Percentiles rank a stretch among this genome's conserved stretches.
These are phyloP conservation scores for Scarus forsteni DNA, from an alignment of 2,797 vertebrate genomes.

Conservation along the genomic window DNA sequence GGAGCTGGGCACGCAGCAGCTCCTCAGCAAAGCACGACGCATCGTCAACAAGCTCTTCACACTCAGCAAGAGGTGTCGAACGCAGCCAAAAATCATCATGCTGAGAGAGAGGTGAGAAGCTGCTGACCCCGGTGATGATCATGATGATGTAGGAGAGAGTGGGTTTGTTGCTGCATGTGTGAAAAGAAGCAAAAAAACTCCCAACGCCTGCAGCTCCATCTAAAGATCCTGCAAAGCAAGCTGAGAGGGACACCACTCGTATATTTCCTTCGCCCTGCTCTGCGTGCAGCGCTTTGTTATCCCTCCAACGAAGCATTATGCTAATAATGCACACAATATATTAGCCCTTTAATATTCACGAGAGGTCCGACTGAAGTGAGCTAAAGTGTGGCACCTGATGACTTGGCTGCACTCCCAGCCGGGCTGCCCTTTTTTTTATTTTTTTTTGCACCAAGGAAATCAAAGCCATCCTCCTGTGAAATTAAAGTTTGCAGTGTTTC, in stretches of 20 bases:
- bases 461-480: slow-evolving; percentile 76
- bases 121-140: slow-evolving; percentile 45
- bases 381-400: slow-evolving; percentile 71
- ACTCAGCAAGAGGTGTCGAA: slow-evolving; percentile 95
- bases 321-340: slow-evolving; percentile 66
- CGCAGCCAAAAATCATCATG: slow-evolving; percentile 90
- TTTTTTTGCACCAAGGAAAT: slow-evolving; percentile 60
- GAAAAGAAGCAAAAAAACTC: slow-evolving; percentile 38
- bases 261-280: slow-evolving; percentile 46
- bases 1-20: slow-evolving; percentile 90
- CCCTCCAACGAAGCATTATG: slow-evolving; percentile 69
- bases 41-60: slow-evolving; percentile 94
- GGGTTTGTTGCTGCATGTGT: slow-evolving; percentile 1
- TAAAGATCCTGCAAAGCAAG: slow-evolving; percentile 44
- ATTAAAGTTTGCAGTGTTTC: slow-evolving; percentile 69
- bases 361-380: slow-evolving; percentile 52
- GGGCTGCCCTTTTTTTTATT: slow-evolving; percentile 20
- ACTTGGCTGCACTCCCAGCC: slow-evolving; percentile 71
- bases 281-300: slow-evolving; percentile 55
- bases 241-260: slow-evolving; percentile 51
- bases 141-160: not conserved
- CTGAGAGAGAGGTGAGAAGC: slow-evolving; percentile 93
- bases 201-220: slow-evolving; percentile 48
- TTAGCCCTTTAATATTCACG: slow-evolving; percentile 64
- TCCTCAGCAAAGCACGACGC: slow-evolving; percentile 91